These are phyloP conservation scores for Invenusta paracnida DNA, from an alignment of 2,888 invertebrate species.

Conservation along the genomic window DNA sequence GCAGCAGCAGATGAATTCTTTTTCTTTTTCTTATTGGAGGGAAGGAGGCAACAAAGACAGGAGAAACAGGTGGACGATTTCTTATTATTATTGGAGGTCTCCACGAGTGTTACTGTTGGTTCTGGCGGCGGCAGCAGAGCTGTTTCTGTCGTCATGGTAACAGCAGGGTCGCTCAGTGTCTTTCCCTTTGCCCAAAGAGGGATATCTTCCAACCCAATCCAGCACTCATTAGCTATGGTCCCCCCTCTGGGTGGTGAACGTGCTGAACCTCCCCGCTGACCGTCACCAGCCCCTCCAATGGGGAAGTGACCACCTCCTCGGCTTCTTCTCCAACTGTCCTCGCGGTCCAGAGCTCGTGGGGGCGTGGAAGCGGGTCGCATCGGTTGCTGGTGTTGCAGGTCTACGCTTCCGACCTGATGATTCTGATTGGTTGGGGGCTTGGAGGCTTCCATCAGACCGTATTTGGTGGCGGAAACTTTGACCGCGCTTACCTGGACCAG, in stretches of 20 bases:
- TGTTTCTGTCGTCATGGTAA: not conserved
- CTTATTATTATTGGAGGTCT: not conserved
- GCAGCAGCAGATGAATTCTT: not conserved
- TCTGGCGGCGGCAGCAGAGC: not conserved
- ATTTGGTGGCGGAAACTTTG: slow-evolving; percentile 22
- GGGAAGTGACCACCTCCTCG: not conserved
- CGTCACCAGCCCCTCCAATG: too few species aligned
- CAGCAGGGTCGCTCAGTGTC: not conserved
- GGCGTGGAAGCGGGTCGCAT: not conserved
- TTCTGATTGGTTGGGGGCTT: too few species aligned
- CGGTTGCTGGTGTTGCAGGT: not conserved
- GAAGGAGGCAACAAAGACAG: not conserved
- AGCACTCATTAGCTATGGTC: too few species aligned
- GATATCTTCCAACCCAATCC: not conserved
- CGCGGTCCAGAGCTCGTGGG: not conserved
- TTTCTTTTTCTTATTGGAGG: not conserved
- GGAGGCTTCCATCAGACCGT: not conserved
- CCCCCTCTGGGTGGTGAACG: not conserved
- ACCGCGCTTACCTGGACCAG: slow-evolving; percentile 25
- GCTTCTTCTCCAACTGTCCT: not conserved
- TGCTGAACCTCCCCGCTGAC: not conserved
- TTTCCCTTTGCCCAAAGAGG: not conserved
- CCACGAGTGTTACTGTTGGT: not conserved
- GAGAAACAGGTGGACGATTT: not conserved
- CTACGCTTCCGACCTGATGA: not conserved